These are phyloP conservation scores for Centropus bengalensis DNA, from an alignment of 2,113 vertebrate species.

Conservation along the genomic window DNA sequence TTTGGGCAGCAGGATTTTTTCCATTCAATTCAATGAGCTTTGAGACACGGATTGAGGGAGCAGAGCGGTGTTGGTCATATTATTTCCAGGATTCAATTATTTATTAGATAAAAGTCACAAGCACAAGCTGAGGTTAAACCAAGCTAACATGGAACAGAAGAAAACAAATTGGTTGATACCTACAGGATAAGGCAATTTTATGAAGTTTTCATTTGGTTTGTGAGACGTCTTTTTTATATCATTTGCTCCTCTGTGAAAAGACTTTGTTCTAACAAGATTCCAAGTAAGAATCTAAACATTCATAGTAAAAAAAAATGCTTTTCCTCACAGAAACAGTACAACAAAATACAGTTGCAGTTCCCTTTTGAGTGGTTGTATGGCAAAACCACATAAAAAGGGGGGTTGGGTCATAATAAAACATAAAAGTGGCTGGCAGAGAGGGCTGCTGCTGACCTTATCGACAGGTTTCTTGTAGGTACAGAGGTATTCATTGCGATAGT, in stretches of 20 bases:
- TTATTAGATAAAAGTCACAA: neutral
- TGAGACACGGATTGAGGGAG: neutral
- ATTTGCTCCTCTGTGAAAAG: neutral
- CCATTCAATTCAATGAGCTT: neutral
- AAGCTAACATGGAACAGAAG: neutral
- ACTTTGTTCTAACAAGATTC: slow-evolving; percentile 25
- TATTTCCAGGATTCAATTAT: neutral
- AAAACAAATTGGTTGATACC: neutral
- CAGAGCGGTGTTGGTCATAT: neutral
- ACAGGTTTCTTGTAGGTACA: neutral
- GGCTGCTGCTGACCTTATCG: neutral
- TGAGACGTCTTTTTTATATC: neutral
- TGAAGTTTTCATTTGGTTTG: neutral
- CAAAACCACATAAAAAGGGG: slow-evolving; percentile 1
- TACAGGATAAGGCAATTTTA: neutral
- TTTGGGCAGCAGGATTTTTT: neutral
- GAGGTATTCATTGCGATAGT: neutral
- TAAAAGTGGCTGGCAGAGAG: neutral
- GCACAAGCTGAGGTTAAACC: neutral
- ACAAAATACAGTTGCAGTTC: slow-evolving; percentile 14
- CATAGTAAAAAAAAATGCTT: neutral
- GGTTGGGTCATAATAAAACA: neutral
- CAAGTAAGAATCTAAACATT: neutral
- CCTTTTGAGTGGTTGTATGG: neutral
- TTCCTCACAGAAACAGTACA: neutral